Evolutionary conservation across 2,888 invertebrate genomes (phyloP).

Genomic region (Tenthredo notha): DNA sequence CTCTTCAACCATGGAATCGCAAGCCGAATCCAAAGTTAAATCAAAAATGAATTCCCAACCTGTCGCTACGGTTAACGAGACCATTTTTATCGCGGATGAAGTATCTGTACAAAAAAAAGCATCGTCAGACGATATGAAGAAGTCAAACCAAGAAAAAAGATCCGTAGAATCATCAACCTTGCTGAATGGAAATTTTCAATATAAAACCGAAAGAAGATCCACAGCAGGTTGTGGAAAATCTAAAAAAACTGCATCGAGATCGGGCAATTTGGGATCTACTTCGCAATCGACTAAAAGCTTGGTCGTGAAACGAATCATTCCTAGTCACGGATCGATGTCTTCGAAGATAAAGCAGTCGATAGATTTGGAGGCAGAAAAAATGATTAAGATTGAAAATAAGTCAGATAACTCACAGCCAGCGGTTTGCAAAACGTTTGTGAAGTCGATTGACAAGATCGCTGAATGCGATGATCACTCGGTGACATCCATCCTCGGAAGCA

Average conservation of each 20-base stretch:
- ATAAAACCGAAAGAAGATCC: background rate
- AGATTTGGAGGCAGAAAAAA: background rate
- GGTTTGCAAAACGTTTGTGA: background rate
- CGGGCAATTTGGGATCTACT: background rate
- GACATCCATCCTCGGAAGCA: background rate
- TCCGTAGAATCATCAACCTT: background rate
- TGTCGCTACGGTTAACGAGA: background rate
- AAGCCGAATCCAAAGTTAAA: background rate
- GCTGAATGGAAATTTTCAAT: background rate
- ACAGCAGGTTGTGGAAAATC: background rate
- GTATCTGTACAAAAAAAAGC: background rate
- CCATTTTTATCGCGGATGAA: background rate
- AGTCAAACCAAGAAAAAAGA: background rate
- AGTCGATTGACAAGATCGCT: background rate
- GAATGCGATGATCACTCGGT: constrained; percentile 6
- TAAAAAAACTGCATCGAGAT: background rate
- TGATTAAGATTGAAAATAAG: background rate
- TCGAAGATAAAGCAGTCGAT: background rate
- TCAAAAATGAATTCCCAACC: background rate
- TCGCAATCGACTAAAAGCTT: background rate
- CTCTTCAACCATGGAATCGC: background rate
- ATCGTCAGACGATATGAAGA: background rate
- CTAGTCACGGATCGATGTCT: background rate
- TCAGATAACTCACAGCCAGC: background rate
- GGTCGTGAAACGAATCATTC: background rate